These are phyloP conservation scores for Psettodes erumei DNA, from an alignment of 2,113 vertebrate species.

Conservation along the genomic window DNA sequence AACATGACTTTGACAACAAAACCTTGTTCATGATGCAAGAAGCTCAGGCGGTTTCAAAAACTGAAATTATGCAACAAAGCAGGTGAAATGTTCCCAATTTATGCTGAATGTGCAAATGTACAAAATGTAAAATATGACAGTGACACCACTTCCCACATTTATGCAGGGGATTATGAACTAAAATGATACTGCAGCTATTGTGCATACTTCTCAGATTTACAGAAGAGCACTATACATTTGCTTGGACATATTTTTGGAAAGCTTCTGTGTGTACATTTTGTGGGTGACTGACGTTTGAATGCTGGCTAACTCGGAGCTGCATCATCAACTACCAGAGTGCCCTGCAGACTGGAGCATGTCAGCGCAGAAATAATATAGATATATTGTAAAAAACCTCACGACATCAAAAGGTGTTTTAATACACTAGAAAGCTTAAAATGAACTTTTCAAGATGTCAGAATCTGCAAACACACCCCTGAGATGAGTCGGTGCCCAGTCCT, in stretches of 20 bases:
- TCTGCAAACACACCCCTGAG: not conserved
- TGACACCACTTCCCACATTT: not conserved
- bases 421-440: not conserved
- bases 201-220: not conserved
- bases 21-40: not conserved
- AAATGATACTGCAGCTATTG: not conserved
- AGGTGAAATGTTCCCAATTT: not conserved
- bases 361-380: too few species aligned
- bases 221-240: not conserved
- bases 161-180: not conserved
- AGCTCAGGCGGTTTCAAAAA: conserved; percentile 3
- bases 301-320: too few species aligned
- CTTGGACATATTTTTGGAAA: not conserved
- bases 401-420: not conserved
- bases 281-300: not conserved
- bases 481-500: conserved; percentile 22
- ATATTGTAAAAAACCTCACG: not conserved
- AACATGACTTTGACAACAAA: conserved; percentile 25
- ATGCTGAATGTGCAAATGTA: conserved; percentile 13
- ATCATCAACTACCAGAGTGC: too few species aligned
- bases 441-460: conserved; percentile 32
- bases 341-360: not conserved
- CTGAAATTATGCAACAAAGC: conserved; percentile 10
- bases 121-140: not conserved
- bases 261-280: not conserved